phyloP scores from a whole-genome alignment of 1,140 invertebrate genomes.

The Sipha flava region DNA sequence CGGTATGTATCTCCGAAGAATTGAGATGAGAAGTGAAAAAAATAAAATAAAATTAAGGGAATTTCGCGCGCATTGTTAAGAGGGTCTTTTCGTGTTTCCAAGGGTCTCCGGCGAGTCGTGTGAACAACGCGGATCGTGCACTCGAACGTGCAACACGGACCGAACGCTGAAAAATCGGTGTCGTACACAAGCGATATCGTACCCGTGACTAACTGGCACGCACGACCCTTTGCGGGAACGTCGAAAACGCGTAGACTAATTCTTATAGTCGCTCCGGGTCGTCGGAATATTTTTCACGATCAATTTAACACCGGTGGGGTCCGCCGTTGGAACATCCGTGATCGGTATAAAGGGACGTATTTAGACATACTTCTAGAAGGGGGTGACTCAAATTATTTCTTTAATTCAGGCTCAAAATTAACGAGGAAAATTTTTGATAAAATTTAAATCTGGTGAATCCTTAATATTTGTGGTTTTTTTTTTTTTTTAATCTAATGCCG shows the following conservation, averaged over 20 bases:
- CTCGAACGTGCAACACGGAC: neutral
- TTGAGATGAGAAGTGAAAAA: too few relatives aligned
- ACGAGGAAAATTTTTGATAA: too few relatives aligned
- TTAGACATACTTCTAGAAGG: too few relatives aligned
- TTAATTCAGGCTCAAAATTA: too few relatives aligned
- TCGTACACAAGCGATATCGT: neutral
- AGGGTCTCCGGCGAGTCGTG: constrained; percentile 4
- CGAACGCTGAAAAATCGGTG: neutral
- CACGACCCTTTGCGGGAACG: neutral
- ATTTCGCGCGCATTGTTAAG: neutral
- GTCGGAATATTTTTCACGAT: neutral
- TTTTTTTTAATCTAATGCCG: too few relatives aligned
- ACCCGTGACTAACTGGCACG: neutral
- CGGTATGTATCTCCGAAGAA: neutral
- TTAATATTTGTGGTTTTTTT: too few relatives aligned
- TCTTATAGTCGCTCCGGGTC: too few relatives aligned
- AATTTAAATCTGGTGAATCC: too few relatives aligned
- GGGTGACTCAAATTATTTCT: too few relatives aligned
- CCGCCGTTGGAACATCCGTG: too few relatives aligned
- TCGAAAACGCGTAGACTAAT: too few relatives aligned
- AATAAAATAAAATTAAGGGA: neutral
- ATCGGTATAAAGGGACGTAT: too few relatives aligned
- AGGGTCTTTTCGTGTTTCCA: neutral
- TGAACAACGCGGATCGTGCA: neutral
- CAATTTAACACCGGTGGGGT: neutral